phyloP scores from a whole-genome alignment of 2,888 invertebrate species.

The Oligia latruncula region DNA sequence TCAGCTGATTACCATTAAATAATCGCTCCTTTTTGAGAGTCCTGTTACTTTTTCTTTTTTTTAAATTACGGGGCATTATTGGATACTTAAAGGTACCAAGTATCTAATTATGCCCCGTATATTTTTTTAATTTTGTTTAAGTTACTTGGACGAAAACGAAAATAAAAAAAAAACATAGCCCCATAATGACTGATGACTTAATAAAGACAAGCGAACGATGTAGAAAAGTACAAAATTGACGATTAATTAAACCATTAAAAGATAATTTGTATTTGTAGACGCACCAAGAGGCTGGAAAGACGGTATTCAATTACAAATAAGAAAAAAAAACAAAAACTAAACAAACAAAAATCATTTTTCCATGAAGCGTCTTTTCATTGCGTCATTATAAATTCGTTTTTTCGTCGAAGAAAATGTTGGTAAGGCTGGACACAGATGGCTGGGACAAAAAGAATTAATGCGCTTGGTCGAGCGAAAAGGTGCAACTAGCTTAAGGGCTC shows the following conservation, averaged over 20 bases:
- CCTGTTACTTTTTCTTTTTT: too few relatives aligned
- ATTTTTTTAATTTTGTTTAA: too few relatives aligned
- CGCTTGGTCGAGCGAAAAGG: constrained; percentile 52
- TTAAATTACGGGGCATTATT: too few relatives aligned
- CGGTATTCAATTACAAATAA: constrained; percentile 10
- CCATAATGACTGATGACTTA: background rate
- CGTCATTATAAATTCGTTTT: constrained; percentile 30
- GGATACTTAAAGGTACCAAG: too few relatives aligned
- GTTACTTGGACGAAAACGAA: background rate
- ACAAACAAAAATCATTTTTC: constrained; percentile 1
- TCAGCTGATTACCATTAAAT: background rate
- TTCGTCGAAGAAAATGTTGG: constrained; percentile 18
- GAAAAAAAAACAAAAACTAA: constrained; percentile 6
- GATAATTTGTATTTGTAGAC: constrained; percentile 13
- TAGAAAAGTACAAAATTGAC: constrained; percentile 17
- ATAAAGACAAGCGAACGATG: background rate
- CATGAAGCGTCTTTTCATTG: constrained; percentile 11
- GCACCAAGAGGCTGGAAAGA: background rate
- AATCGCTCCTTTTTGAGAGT: background rate
- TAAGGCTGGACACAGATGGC: constrained; percentile 30
- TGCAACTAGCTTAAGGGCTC: constrained; percentile 41
- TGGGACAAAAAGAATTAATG: constrained; percentile 23
- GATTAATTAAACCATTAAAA: constrained; percentile 37
- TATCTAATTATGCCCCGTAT: background rate
- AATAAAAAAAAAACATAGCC: constrained; percentile 5